Evolutionary conservation across 2,113 vertebrate genomes (phyloP).

Genomic region (Neotoma lepida): DNA sequence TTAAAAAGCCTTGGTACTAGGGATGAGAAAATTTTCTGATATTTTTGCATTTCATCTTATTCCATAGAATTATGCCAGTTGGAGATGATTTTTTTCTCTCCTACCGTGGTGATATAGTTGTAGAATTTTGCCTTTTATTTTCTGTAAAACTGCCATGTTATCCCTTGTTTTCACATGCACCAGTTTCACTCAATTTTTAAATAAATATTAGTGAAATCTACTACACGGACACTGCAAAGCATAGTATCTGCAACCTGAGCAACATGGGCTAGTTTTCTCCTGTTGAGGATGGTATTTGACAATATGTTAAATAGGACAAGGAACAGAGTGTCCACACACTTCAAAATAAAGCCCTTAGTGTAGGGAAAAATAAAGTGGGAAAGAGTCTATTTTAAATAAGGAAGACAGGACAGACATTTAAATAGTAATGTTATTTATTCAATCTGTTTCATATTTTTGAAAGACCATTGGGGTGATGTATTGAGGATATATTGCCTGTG

Average conservation of each 20-base stretch:
- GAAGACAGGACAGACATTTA: background rate
- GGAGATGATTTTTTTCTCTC: background rate
- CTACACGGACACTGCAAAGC: rapidly evolving
- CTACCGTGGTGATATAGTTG: background rate
- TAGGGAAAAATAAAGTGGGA: background rate
- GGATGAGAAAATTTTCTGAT: background rate
- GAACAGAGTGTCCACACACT: background rate
- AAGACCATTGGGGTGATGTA: background rate
- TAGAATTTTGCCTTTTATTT: background rate
- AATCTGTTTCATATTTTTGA: background rate
- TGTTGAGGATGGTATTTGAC: background rate
- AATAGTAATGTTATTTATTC: background rate
- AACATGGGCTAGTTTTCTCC: background rate
- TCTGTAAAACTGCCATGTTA: background rate
- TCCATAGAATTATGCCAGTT: background rate
- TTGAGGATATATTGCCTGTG: background rate
- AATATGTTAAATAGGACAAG: background rate
- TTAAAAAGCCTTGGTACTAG: background rate
- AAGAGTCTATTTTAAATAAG: background rate
- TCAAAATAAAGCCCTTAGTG: background rate
- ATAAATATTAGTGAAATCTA: background rate
- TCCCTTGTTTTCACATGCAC: rapidly evolving
- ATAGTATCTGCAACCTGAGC: background rate
- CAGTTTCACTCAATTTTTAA: background rate
- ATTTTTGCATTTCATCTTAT: background rate